phyloP scores from a whole-genome alignment of 2,888 invertebrate genomes.

The Amiota mariae region DNA sequence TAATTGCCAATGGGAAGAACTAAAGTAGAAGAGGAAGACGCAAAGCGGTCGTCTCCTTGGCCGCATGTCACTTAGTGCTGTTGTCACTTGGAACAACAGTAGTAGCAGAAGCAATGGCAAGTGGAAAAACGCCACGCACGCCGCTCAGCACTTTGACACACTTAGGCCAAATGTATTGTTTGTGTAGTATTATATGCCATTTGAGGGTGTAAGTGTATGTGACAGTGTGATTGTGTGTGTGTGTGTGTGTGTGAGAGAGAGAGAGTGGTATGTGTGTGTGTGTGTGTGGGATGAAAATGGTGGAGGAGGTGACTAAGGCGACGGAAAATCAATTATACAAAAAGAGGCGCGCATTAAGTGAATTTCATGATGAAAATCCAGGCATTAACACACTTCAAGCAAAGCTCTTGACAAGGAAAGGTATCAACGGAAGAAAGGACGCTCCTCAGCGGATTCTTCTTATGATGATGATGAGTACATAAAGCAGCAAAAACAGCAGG shows the following conservation, averaged over 20 bases:
- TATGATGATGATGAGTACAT: background rate
- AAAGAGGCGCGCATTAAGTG: conserved; percentile 48
- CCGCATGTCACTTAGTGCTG: conserved; percentile 12
- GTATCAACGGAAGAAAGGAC: background rate
- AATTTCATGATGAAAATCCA: conserved; percentile 54
- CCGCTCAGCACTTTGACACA: conserved; percentile 48
- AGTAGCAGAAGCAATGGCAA: too few relatives aligned
- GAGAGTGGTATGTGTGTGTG: background rate
- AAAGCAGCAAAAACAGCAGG: background rate
- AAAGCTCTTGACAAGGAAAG: background rate
- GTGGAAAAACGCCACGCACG: background rate
- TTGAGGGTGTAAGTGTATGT: background rate
- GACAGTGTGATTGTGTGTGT: background rate
- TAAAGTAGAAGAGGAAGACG: conserved; percentile 20
- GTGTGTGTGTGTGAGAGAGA: background rate
- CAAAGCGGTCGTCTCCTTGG: conserved; percentile 22
- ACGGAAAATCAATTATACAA: conserved; percentile 58
- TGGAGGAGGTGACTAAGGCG: conserved; percentile 10
- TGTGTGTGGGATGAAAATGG: background rate
- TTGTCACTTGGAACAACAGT: too few relatives aligned
- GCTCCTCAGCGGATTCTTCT: too few relatives aligned
- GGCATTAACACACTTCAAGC: conserved; percentile 48
- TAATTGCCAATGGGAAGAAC: conserved; percentile 41
- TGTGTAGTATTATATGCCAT: too few relatives aligned
- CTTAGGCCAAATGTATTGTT: conserved; percentile 25